Percentiles rank a stretch among this genome's conserved stretches.
Conservation (phyloP, 1,140 invertebrate species). For the Papilio dardanus region DNA sequence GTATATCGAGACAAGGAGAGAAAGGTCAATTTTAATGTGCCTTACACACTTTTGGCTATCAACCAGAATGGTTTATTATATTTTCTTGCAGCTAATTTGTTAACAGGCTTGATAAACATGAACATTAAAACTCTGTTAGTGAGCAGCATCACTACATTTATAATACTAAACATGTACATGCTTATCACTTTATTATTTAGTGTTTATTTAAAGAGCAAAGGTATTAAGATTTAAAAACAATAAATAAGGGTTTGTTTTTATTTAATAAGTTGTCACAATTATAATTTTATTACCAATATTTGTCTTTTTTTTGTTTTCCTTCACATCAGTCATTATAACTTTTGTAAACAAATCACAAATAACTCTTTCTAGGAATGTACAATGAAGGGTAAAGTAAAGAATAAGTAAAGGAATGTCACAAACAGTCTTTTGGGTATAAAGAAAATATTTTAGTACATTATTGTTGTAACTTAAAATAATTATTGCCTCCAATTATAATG, state of each 20-base stretch:
- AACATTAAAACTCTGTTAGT: constrained; percentile 24
- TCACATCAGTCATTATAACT: neutral
- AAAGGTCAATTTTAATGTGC: constrained; percentile 5
- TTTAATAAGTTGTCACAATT: constrained; percentile 13
- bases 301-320: neutral
- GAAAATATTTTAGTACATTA: too few relatives aligned
- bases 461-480: too few relatives aligned
- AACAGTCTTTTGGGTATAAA: too few relatives aligned
- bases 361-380: too few relatives aligned
- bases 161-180: constrained; percentile 31
- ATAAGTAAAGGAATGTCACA: too few relatives aligned
- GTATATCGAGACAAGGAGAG: constrained; percentile 69
- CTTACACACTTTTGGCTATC: constrained; percentile 25
- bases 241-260: neutral
- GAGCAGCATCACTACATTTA: neutral
- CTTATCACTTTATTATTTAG: constrained; percentile 13
- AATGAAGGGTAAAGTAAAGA: too few relatives aligned
- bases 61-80: constrained; percentile 36
- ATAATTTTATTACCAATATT: neutral
- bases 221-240: constrained; percentile 30
- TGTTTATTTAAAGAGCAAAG: constrained; percentile 25
- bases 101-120: constrained; percentile 30
- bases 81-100: constrained; percentile 26
- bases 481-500: too few relatives aligned
- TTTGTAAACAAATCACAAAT: neutral